phyloP scores from a whole-genome alignment of 2,797 vertebrate species.

The Sardinella longiceps region DNA sequence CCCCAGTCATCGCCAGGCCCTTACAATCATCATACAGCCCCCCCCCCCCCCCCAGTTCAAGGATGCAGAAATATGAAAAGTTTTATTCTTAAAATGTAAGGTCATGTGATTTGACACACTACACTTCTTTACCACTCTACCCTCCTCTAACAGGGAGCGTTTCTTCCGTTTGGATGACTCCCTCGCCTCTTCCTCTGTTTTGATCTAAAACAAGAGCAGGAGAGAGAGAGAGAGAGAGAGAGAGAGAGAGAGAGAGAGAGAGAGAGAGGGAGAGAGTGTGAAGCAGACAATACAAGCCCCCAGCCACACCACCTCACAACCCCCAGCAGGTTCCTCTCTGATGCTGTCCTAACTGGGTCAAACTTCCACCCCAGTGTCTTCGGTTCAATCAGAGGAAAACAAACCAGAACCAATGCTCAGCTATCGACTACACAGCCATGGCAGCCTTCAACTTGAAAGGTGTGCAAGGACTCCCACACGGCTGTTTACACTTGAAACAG shows the following conservation, averaged over 20 bases:
- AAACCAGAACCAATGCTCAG: not conserved
- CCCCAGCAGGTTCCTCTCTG: not conserved
- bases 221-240: not conserved
- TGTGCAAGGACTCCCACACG: not conserved
- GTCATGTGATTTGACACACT: no score
- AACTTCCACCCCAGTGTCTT: not conserved
- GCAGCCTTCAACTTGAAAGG: not conserved
- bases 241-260: not conserved
- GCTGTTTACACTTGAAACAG: not conserved
- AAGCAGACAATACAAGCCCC: no score
- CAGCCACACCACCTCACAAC: not conserved
- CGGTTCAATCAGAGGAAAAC: not conserved
- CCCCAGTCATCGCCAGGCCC: no score
- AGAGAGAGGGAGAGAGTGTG: not conserved
- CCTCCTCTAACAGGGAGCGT: not conserved
- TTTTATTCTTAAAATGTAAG: no score
- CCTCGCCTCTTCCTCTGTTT: not conserved
- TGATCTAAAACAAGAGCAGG: not conserved
- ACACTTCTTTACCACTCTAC: no score
- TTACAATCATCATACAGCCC: no score
- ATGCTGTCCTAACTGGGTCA: conserved; percentile 13
- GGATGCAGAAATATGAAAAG: no score
- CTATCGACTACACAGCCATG: not conserved
- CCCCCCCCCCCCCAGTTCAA: no score
- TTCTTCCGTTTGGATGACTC: not conserved